Base-by-base conservation (phyloP, 1,140 invertebrate species). In the Frieseomelitta varia region DNA sequence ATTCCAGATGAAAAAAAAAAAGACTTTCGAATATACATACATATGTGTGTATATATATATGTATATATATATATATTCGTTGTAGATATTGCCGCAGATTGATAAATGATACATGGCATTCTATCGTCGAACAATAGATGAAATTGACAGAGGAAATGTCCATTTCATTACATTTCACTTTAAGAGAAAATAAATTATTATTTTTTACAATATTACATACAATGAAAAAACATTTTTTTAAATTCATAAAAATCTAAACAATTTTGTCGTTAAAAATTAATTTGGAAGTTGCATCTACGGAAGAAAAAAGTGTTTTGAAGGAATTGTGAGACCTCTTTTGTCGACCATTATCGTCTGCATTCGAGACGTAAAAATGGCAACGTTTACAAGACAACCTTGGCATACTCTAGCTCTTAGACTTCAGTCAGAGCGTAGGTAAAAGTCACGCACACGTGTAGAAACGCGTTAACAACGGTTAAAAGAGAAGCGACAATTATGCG, bases 351-450 rank as follows among this genome's bases (percentile, higher is more conserved):
- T 68, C 51, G 47, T 75, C 14, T n/a, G 27, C 63, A 11, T 58
- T 78, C n/a, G 56, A 73, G 56, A 67, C 21, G 58, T 80, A 76
- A 88, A 87, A 87, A 81, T 83, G 34, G 11, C 63, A 74, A 77
- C 78, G 63, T 51, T 61, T 78, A 80, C 58, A 27, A 56, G 71
- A 34, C 79, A 85, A 90, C 89, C 89, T 90, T 90, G 89, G 86
- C 89, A 89, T 51, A 90, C 85, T 87, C 76, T 67, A 61, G 69
- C 78, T 81, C 85, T 80, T 87, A 83, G 73, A 55, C 82, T 85
- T 78, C 69, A 88, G 11, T 39, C 65, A 39, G 34, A 76, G 79
- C 69, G 87, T 89, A 90, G 84, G 88, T 86, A 90, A 89, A 80
- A 81, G 80, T 58, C 76, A 14, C 67, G 79, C 88, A 81, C 74